Evolutionary conservation across 2,888 invertebrate genomes (phyloP), one percentile per base, ranked within the genome.

Genomic region (Brenthis ino): DNA sequence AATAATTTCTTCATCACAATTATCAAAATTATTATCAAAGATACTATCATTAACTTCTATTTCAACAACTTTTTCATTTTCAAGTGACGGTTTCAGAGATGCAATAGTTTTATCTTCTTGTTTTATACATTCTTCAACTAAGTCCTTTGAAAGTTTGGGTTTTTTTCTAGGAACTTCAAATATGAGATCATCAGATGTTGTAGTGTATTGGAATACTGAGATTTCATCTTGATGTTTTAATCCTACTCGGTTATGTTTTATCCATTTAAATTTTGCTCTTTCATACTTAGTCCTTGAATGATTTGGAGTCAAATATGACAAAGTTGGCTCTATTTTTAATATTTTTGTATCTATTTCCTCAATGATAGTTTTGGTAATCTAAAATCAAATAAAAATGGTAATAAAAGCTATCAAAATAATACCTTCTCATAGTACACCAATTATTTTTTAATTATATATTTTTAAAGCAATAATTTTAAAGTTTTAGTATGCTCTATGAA

Each of bases 341-440:
- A 75, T 60, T 61, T 78, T 72, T 20, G 79, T 74, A 71, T 91
- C 77, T 57, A 91, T 72, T 54, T 79, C 72, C 70, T 82, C 72
- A 14, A 92, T 74, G 68, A 82, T 77, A 11, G 72, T 67, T 72
- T 77, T 75, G 65, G 79, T 87, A n/a, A 92, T 84, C 92, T 92
- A 82, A 56, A 83, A 28, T 85, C 64, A 64, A 67, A 69, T 48
- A 4, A 24, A 57, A 20, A 67, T 8, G 65, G 11, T 50, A 50
- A 20, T 37, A 13, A 48, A 48, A 20, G 57, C 5, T 60, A 28
- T 53, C 4, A 43, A 37, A 43, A 16, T 43, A 61, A 50, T 16
- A 55, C 20, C 51, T 54, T n/a, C 14, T n/a, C 12, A 65, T 43
- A 64, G 63, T 28, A 43, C 6, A 12, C 37, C 37, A 37, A 37